phyloP scores from a whole-genome alignment of 2,113 vertebrate genomes.

The Eubucco bourcierii region DNA sequence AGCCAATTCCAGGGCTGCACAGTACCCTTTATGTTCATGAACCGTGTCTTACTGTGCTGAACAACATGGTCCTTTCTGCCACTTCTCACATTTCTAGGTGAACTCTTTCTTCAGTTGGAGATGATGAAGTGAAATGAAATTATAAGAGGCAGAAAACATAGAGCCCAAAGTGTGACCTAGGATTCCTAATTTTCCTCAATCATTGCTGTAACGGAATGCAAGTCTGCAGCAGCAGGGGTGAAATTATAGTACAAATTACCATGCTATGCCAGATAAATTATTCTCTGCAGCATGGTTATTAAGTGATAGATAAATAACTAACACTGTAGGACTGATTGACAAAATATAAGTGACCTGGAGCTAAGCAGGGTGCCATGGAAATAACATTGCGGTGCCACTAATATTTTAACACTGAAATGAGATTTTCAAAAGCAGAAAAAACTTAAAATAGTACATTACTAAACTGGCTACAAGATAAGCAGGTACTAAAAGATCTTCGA shows the following conservation, averaged over 20 bases:
- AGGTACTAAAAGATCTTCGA: not conserved
- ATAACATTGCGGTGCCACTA: constrained; percentile 65
- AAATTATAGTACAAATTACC: constrained; percentile 83
- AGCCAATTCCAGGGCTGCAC: not conserved
- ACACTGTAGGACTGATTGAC: constrained; percentile 79
- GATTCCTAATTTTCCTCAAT: constrained; percentile 82
- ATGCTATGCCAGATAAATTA: constrained; percentile 81
- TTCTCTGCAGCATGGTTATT: constrained; percentile 79
- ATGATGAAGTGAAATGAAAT: constrained; percentile 73
- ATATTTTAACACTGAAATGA: constrained; percentile 74
- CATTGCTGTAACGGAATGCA: constrained; percentile 76
- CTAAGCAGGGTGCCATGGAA: constrained; percentile 73
- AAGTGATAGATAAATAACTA: constrained; percentile 84
- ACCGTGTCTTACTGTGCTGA: not conserved
- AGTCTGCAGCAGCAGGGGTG: constrained; percentile 77
- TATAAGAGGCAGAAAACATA: constrained; percentile 72
- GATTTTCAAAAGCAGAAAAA: constrained; percentile 72
- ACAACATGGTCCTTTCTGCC: not conserved
- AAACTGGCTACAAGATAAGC: constrained; percentile 1
- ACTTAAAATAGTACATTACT: constrained; percentile 48
- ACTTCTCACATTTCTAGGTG: constrained; percentile 52
- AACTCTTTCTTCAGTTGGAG: constrained; percentile 45
- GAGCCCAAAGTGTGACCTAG: constrained; percentile 75
- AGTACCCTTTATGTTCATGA: not conserved
- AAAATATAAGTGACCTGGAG: constrained; percentile 81